Evolutionary conservation across 2,888 invertebrate species (phyloP).

Genomic region (Ornithoptera alexandrae): DNA sequence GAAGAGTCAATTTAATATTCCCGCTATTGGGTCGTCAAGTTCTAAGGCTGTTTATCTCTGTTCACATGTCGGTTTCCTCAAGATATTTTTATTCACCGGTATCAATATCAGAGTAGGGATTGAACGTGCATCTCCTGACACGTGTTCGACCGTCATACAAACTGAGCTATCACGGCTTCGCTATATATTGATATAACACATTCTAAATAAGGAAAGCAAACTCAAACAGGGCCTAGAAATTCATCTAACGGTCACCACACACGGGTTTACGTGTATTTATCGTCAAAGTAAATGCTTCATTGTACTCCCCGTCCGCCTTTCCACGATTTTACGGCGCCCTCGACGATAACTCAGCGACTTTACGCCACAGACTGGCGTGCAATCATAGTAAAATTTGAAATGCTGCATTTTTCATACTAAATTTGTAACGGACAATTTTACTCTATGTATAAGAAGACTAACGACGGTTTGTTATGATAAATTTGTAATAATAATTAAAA

Average conservation of each 20-base stretch:
- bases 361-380: slow-evolving; percentile 24
- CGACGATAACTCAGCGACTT: slow-evolving; percentile 27
- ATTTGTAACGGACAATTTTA: background rate
- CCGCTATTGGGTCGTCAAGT: too few relatives aligned
- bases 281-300: slow-evolving; percentile 31
- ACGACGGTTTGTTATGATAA: too few relatives aligned
- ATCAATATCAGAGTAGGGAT: too few relatives aligned
- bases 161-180: too few relatives aligned
- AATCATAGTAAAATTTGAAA: slow-evolving; percentile 22
- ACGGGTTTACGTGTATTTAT: slow-evolving; percentile 23
- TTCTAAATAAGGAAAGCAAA: slow-evolving; percentile 20
- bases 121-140: too few relatives aligned
- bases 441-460: background rate
- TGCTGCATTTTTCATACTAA: slow-evolving; percentile 1
- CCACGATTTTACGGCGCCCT: slow-evolving; percentile 26
- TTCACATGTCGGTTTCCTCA: too few relatives aligned
- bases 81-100: too few relatives aligned
- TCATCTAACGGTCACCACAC: slow-evolving; percentile 23
- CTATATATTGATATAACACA: background rate
- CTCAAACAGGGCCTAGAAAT: slow-evolving; percentile 4
- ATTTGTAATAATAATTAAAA: too few relatives aligned
- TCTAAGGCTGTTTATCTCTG: too few relatives aligned
- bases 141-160: too few relatives aligned
- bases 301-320: slow-evolving; percentile 26
- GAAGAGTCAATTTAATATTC: too few relatives aligned